Conservation (phyloP, 2,888 invertebrate genomes). For the Tiliacea aurago region DNA sequence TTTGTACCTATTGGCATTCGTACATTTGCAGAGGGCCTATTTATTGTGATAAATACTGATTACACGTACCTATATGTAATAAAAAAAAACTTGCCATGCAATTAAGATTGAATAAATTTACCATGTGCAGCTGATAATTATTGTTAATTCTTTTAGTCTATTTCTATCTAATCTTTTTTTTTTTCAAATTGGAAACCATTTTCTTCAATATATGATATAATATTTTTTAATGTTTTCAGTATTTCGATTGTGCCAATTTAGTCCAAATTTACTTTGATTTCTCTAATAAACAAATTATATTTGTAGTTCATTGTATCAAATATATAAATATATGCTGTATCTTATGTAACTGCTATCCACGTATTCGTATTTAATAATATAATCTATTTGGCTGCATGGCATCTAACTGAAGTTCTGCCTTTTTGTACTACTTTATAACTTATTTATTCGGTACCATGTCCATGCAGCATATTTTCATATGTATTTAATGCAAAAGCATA, state of each 20-base stretch:
- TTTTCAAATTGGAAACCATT: not conserved
- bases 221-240: slow-evolving; percentile 1
- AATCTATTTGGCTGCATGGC: slow-evolving; percentile 25
- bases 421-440: slow-evolving; percentile 21
- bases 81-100: slow-evolving; percentile 22
- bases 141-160: not conserved
- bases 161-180: not conserved
- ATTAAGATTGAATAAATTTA: not conserved
- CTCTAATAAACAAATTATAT: slow-evolving; percentile 1
- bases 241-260: slow-evolving; percentile 60
- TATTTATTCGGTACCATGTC: slow-evolving; percentile 1
- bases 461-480: slow-evolving; percentile 57
- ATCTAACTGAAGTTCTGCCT: not conserved
- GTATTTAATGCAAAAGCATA: slow-evolving; percentile 56
- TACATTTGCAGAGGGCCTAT: slow-evolving; percentile 38
- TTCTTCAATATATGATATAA: not conserved
- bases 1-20: slow-evolving; percentile 3
- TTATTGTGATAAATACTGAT: slow-evolving; percentile 39
- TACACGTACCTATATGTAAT: not conserved
- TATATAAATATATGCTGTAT: slow-evolving; percentile 20
- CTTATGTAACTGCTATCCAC: not conserved
- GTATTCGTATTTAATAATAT: slow-evolving; percentile 25
- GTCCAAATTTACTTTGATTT: slow-evolving; percentile 11
- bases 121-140: not conserved
- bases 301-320: slow-evolving; percentile 9